Conservation (phyloP, 2,888 invertebrate genomes). For the Drosophila barbarae region DNA sequence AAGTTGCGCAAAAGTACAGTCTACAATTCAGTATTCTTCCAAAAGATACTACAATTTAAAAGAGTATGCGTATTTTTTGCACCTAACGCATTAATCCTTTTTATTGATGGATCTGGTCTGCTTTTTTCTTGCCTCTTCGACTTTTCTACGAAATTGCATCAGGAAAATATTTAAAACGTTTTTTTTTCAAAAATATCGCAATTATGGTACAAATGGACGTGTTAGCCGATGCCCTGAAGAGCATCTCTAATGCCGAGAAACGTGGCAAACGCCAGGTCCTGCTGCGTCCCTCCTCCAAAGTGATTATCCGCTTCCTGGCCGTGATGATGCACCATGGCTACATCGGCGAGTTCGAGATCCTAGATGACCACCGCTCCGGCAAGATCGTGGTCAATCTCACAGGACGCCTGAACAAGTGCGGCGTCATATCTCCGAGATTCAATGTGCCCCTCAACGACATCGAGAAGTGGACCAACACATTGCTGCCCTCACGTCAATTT, state of each 20-base stretch:
- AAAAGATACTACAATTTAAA: not conserved
- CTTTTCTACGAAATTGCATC: not conserved
- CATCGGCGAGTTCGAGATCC: conserved; percentile 99
- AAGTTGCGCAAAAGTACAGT: too few species aligned
- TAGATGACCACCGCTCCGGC: conserved; percentile 99
- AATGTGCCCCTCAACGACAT: conserved; percentile 97
- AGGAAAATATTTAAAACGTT: not conserved
- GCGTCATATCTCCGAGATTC: conserved; percentile 98
- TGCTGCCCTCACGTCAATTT: conserved; percentile 99
- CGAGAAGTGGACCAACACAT: conserved; percentile 98
- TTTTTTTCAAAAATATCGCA: not conserved
- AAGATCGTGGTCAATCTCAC: conserved; percentile 99
- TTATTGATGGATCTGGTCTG: not conserved
- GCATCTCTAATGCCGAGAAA: conserved; percentile 99
- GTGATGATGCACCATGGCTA: conserved; percentile 99
- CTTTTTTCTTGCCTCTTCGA: not conserved
- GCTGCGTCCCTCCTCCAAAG: conserved; percentile 98
- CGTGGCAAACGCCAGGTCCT: conserved; percentile 99
- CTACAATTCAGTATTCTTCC: not conserved
- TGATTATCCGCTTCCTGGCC: conserved; percentile 98
- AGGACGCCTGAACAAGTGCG: conserved; percentile 99
- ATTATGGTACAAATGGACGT: conserved; percentile 99
- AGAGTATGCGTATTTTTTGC: too few species aligned
- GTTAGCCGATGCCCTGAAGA: conserved; percentile 98
- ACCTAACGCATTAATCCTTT: too few species aligned